Base-by-base conservation (phyloP, 2,888 invertebrate species). In the Andrena minutula region DNA sequence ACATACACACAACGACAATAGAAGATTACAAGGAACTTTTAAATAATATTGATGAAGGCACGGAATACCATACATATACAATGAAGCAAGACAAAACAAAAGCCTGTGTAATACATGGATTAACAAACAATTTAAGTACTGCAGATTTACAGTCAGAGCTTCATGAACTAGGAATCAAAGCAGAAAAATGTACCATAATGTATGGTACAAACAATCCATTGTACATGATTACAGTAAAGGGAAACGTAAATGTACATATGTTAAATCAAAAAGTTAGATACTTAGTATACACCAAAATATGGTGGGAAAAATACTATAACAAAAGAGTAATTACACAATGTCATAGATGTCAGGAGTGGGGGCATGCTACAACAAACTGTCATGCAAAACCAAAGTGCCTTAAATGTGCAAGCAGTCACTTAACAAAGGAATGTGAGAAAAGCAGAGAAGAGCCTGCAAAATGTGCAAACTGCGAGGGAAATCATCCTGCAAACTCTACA, bases 331-430 rank as follows among this genome's bases (percentile, higher is more conserved):
- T 72, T 74, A 86, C 85, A 3, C 90, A 91, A 73, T 91, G 90
- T 63, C 89, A 89, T 32, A 64, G 89, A 23, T 92, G 90, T 49
- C 90, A 92, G 12, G n/a, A n/a, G n/a, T n/a, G n/a, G n/a, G n/a
- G n/a, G n/a, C n/a, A n/a, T n/a, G n/a, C n/a, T n/a, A n/a, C 89
- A 0, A 28, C 68, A 7, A 88, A 89, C 32, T 90, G 90, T 51
- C 76, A 68, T 28, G 87, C 76, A 2, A 61, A 76, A 20, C 84
- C 88, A 0, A 83, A 51, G 6, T 91, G 89, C 63, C 51, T 90
- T 0, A 90, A 91, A 79, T 90, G 89, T 72, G 88, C 88, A 4
- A 77, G 68, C 53, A 61, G 79, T 0, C 91, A 92, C 60, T 49
- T 82, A 0, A 91, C 91, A 0, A 87, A 61, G n/a, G 84, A 88